These are phyloP conservation scores for Coregonus ussuriensis DNA, from an alignment of 2,797 vertebrate species.

Conservation along the genomic window DNA sequence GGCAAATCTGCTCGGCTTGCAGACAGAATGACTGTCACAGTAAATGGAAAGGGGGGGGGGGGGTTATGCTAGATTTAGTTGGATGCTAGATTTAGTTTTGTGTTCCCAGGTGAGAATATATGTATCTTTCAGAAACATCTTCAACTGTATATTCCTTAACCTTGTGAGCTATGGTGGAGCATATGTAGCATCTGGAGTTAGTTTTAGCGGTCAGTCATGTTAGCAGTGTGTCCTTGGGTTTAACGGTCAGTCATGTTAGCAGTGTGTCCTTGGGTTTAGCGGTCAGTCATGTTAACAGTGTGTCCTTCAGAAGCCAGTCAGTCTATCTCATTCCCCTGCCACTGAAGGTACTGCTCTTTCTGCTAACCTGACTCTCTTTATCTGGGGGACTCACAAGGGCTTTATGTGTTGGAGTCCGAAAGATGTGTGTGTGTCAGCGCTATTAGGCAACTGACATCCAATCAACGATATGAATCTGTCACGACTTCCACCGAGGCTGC, in stretches of 20 bases:
- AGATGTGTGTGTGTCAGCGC: background rate
- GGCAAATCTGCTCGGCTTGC: constrained; percentile 44
- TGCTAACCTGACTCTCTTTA: background rate
- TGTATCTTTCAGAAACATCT: background rate
- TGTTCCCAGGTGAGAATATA: background rate
- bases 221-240: background rate
- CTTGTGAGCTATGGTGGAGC: background rate
- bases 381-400: background rate
- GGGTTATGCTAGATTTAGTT: background rate
- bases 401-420: background rate
- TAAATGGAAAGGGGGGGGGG: background rate
- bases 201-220: background rate
- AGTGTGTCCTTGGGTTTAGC: background rate
- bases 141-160: background rate
- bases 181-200: background rate
- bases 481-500: too few relatives aligned
- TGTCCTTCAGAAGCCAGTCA: background rate
- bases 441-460: background rate
- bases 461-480: too few relatives aligned
- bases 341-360: background rate
- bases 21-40: background rate
- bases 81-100: background rate
- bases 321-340: background rate
- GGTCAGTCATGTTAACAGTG: background rate
- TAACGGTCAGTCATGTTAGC: background rate